Evolutionary conservation across 2,113 vertebrate species (phyloP), one percentile per base, ranked within the genome.

Genomic region (Corydoras maculifer): DNA sequence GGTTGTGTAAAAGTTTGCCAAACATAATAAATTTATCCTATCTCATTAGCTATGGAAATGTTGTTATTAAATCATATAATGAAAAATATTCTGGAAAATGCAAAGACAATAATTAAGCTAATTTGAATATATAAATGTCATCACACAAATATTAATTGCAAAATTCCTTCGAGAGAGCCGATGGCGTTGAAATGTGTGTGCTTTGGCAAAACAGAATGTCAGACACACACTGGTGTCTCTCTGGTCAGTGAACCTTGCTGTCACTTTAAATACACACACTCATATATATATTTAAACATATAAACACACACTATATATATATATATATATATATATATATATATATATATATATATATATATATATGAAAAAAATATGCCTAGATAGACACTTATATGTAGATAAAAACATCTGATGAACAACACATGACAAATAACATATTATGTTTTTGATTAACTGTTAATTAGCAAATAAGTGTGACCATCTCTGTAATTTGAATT

Each of bases 71-170:
- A 78, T n/a, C 63, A 62, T 25, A 68, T 61, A 79, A 79, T 79
- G 63, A 70, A 68, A 82, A 70, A 72, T 71, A 64, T 69, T 72
- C 65, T 76, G 63, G 65, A 74, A 72, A 77, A 73, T 70, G 58
- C 66, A 71, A 48, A 54, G 58, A 62, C 74, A 72, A 67, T 78
- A 76, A 82, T 76, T 67, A 70, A 61, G 75, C 73, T 79, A 69
- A 78, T 79, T 79, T 78, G 53, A 74, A 76, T 74, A 76, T 68
- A 61, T 80, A 78, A 82, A 76, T 76, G 71, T 75, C 76, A 80
- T 79, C 68, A 74, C 74, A 79, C 68, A 74, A 77, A 78, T 69
- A 74, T 66, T 74, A 76, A 80, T 76, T 79, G 73, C 73, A 55
- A 65, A 80, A 78, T 78, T 75, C 73, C 76, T 82, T 74, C 29